Base-by-base conservation (phyloP, 2,888 invertebrate genomes). In the Andrena dorsata region DNA sequence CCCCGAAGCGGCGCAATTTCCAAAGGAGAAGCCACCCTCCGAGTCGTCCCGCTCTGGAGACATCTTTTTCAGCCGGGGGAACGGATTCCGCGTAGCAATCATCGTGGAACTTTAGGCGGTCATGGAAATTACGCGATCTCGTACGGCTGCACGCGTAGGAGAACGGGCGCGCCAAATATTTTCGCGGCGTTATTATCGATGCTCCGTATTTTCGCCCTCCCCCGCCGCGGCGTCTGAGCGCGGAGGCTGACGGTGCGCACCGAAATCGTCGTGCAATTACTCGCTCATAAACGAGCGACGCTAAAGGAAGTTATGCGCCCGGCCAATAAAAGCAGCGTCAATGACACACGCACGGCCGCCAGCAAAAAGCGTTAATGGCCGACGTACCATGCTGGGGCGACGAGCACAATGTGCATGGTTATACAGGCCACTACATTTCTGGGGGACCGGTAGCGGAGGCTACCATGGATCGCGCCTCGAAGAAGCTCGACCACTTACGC, bases 181-280 rank as follows among this genome's bases (percentile, higher is more conserved):
- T 71, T 78, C 49, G 72, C 70, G 20, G 47, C 49, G 73, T 83
- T 79, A 79, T 83, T 84, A 82, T 80, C 84, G 77, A 66, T 78
- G 86, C 82, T 84, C 76, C 77, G 74, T 74, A 86, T 86, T 84
- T 76, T 47, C 64, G 60, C 53, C 74, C 78, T 79, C 80, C 75
- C 76, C 70, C 82, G 76, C 87, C 82, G 16, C 53, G 65, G 47
- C 26, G 41, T 30, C 35, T 7, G 20, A 63, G 35, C 64, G 61
- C 47, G 66, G 69, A 74, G 26, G 28, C 64, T 16, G 41, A 28
- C 61, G 64, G 60, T 78, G 80, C 76, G 76, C 77, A 84, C 85
- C 87, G 77, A 89, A 91, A 92, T 90, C 87, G 87, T 88, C 86
- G 86, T 87, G 88, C 90, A 92, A 92, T 92, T 91, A 92, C 89